Base-by-base conservation (phyloP, 2,888 invertebrate species). In the Nomada fucata region DNA sequence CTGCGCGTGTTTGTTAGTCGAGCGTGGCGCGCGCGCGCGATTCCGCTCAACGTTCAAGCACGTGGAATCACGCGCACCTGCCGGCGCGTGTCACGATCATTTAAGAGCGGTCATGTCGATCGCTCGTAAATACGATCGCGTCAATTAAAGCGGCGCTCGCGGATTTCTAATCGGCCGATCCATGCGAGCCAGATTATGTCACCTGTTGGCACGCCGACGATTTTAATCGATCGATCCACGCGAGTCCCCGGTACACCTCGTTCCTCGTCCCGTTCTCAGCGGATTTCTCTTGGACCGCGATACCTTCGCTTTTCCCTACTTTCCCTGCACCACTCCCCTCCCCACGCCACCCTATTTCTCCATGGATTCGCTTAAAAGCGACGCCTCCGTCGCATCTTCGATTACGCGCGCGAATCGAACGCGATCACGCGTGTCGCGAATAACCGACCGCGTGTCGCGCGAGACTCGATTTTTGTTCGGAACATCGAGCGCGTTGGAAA, bases 131-230 rank as follows among this genome's bases (percentile, higher is more conserved):
- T 57, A 72, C 86, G 83, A 87, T 81, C 73, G 75, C 67, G 75
- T 73, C 83, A 86, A 87, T 87, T 84, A 82, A 83, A 29, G 73
- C 67, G 81, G 77, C 87, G 76, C 79, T 78, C 74, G 23, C 44
- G 72, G 71, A 87, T 87, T 88, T 76, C 88, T 86, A 86, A 88
- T 87, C 84, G 68, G 15, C n/a, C 59, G 78, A 63, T 11, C 77
- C 72, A 61, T 50, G 65, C 73, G 64, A 70, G 67, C 61, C 70
- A 75, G 76, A 86, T 86, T 79, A 86, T 84, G 77, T 84, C 84
- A 79, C 61, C 79, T 72, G 73, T 67, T 70, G 79, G 75, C 61
- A 55, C 59, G 75, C 61, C 7, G 57, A 44, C 73, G 69, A 82
- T 82, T 85, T 87, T 85, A 86, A 78, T 83, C 80, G 76, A 79